These are phyloP conservation scores for Meandrusa payeni DNA, from an alignment of 2,888 invertebrate species.

Conservation along the genomic window DNA sequence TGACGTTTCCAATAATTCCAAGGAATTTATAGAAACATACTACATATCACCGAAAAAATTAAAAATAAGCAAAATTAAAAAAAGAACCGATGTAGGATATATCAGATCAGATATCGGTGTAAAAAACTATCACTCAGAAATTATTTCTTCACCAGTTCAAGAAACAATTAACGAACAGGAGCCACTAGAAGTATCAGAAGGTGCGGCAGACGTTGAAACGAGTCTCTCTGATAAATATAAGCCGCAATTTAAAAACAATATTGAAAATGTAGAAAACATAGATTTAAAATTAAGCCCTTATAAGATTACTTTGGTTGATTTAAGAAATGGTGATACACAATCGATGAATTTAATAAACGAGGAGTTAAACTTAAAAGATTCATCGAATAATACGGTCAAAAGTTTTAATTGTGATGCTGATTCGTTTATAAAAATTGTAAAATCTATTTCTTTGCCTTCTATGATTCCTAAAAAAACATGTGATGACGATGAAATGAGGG, in stretches of 20 bases:
- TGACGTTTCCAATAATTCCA: slow-evolving; percentile 23
- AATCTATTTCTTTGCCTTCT: too few relatives aligned
- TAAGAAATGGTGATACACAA: not conserved
- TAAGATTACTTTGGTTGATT: not conserved
- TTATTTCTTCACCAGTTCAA: not conserved
- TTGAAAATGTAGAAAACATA: too few relatives aligned
- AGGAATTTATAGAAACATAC: slow-evolving; percentile 33
- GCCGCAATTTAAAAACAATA: too few relatives aligned
- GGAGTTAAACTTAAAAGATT: not conserved
- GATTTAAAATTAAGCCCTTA: too few relatives aligned
- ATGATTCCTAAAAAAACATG: too few relatives aligned
- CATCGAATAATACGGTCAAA: not conserved
- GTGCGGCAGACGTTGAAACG: too few relatives aligned
- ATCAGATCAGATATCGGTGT: not conserved
- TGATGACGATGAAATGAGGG: too few relatives aligned
- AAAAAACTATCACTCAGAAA: not conserved
- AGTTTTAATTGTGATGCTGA: too few relatives aligned
- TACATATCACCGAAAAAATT: slow-evolving; percentile 41
- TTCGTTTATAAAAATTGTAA: too few relatives aligned
- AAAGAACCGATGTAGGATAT: not conserved
- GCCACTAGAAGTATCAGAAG: not conserved
- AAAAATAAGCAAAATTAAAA: slow-evolving; percentile 21
- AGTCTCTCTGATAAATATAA: too few relatives aligned
- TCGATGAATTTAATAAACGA: not conserved
- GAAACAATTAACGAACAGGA: too few relatives aligned